Conservation (phyloP, 2,797 vertebrate species). For the Psittacula echo region DNA sequence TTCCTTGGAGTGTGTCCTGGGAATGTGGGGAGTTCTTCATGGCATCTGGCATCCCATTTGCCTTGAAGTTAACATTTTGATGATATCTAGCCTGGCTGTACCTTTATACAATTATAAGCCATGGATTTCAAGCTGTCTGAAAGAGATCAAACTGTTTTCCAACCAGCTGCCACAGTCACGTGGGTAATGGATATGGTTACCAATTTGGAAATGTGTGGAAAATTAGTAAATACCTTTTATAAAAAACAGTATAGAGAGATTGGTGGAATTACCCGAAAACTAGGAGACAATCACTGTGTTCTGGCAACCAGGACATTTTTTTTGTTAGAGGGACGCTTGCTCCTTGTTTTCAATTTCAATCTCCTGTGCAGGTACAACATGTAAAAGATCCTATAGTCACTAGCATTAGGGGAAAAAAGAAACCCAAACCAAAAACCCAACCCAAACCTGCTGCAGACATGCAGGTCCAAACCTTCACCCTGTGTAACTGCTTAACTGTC, state of each 20-base stretch:
- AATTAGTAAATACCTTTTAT: not conserved
- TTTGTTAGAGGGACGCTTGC: not conserved
- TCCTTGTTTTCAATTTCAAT: not conserved
- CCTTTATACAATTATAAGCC: slow-evolving; percentile 1
- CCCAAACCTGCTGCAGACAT: not conserved
- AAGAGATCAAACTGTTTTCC: slow-evolving; percentile 42
- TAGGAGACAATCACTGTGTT: not conserved
- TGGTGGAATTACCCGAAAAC: not conserved
- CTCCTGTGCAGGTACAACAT: not conserved
- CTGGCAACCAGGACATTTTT: not conserved
- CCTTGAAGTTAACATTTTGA: slow-evolving; percentile 8
- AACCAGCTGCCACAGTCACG: slow-evolving; percentile 29
- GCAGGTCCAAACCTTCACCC: not conserved
- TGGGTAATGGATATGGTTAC: slow-evolving; percentile 15
- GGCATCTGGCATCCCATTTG: not conserved
- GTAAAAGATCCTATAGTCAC: not conserved
- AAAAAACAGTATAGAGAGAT: not conserved
- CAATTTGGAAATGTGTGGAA: slow-evolving; percentile 1
- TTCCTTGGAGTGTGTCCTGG: slow-evolving; percentile 28
- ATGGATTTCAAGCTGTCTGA: slow-evolving; percentile 12
- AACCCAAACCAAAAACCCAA: not conserved
- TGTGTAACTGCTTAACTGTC: fast-evolving
- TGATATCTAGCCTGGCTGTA: slow-evolving; percentile 28
- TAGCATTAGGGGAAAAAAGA: fast-evolving
- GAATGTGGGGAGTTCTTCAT: slow-evolving; percentile 1